phyloP scores from a whole-genome alignment of 2,113 vertebrate genomes.

The Hirundichthys speculiger region DNA sequence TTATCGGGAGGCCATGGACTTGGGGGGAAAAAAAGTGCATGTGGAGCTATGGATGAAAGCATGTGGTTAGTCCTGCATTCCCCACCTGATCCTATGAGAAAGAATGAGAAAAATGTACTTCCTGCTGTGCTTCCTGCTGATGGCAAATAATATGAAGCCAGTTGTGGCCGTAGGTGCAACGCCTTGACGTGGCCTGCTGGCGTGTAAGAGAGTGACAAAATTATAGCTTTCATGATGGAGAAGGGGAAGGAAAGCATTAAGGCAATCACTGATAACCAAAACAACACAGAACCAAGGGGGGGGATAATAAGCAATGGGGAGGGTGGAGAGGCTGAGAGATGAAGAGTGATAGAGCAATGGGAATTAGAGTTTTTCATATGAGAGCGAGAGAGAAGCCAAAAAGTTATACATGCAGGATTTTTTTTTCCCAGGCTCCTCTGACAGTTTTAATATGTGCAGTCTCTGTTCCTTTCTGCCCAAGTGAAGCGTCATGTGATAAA shows the following conservation, averaged over 20 bases:
- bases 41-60: slow-evolving; percentile 44
- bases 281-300: slow-evolving; percentile 38
- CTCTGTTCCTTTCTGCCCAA: too few species aligned
- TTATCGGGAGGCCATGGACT: slow-evolving; percentile 40
- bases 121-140: slow-evolving; percentile 42
- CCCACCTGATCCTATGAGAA: too few species aligned
- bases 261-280: slow-evolving; percentile 61
- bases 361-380: slow-evolving; percentile 11
- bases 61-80: neutral
- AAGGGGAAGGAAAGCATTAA: slow-evolving; percentile 55
- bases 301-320: slow-evolving; percentile 41
- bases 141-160: slow-evolving; percentile 37
- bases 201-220: slow-evolving; percentile 52
- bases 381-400: slow-evolving; percentile 10
- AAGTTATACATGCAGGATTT: neutral
- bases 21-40: slow-evolving; percentile 20
- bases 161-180: slow-evolving; percentile 20
- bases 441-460: too few species aligned
- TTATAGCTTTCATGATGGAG: slow-evolving; percentile 51
- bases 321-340: slow-evolving; percentile 12
- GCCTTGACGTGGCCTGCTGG: slow-evolving; percentile 12
- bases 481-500: too few species aligned
- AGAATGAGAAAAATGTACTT: too few species aligned
- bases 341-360: neutral
- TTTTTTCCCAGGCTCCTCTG: too few species aligned